Base-by-base conservation (phyloP, 1,140 invertebrate genomes). In the Drosophila micromelanica region DNA sequence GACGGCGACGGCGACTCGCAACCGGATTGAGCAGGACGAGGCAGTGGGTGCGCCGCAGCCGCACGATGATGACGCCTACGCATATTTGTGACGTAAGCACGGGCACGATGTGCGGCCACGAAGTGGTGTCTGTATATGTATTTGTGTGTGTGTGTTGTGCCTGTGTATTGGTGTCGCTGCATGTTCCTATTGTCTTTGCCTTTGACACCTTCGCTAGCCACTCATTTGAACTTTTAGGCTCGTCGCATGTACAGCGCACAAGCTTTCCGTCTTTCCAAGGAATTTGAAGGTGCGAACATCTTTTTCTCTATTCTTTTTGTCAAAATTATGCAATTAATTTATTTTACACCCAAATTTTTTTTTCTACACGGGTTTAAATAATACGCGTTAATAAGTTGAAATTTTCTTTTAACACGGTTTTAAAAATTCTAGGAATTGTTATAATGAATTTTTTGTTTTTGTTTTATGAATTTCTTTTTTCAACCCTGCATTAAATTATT, bases 1-100 rank as follows among this genome's bases (percentile, higher is more conserved):
- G 46, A 52, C 45, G 38, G 32, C 27, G 27, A 27, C 45, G 13
- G 49, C 35, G 30, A 46, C 37, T 62, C 46, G 27, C 38, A 15
- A 37, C 37, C 45, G 49, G 57, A 45, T 46, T 59, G 48, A 38
- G 3, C 48, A 55, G 75, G 61, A 72, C 42, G 75, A 42, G 75
- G 69, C 78, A 73, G 84, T 85, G 82, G 90, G 86, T 91, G 86
- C 80, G 90, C 82, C 90, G 76, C 82, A 87, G 55, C 23, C 62
- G 75, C 70, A 81, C 69, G 87, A 87, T 80, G 78, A 91, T 91
- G 90, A 91, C 90, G 90, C 90, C 90, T 91, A 91, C 90, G 90
- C 86, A 85, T 61, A 68, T 81, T 84, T 91, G 90, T 91, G 90
- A 91, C 90, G 90, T 91, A 91, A 91, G 76, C 86, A 80, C 54